phyloP scores from a whole-genome alignment of 1,140 invertebrate genomes.

The Megalopta genalis region DNA sequence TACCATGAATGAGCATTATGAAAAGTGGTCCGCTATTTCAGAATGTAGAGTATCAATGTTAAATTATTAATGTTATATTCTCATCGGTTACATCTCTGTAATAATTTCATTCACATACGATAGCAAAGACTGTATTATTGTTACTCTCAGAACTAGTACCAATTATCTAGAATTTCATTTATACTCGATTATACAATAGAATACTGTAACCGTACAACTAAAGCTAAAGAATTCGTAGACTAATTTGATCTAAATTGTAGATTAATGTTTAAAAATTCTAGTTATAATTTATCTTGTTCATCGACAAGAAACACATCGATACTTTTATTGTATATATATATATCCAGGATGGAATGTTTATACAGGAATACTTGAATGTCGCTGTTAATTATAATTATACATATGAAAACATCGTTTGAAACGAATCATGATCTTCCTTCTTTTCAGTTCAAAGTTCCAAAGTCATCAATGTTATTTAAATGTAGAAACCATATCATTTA shows the following conservation, averaged over 20 bases:
- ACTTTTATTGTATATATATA: neutral
- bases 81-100: constrained; percentile 4
- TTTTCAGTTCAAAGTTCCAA: too few species aligned
- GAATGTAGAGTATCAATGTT: constrained; percentile 10
- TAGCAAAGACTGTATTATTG: neutral
- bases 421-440: too few species aligned
- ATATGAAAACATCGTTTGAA: too few species aligned
- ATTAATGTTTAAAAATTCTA: neutral
- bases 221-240: neutral
- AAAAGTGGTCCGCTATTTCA: constrained; percentile 16
- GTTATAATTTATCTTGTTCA: too few species aligned
- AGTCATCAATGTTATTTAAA: too few species aligned
- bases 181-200: neutral
- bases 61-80: constrained; percentile 4
- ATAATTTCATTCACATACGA: neutral
- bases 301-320: neutral
- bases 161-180: neutral
- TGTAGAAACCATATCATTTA: too few species aligned
- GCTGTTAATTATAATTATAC: too few species aligned
- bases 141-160: constrained; percentile 8
- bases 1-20: constrained; percentile 11
- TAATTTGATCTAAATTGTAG: constrained; percentile 13
- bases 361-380: too few species aligned
- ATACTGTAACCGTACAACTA: neutral
- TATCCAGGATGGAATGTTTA: too few species aligned